A percentile compares a stretch with the other conserved stretches of the same genome.
Evolutionary conservation across 2,888 invertebrate genomes (phyloP).

Genomic region (Tethea ocularis): DNA sequence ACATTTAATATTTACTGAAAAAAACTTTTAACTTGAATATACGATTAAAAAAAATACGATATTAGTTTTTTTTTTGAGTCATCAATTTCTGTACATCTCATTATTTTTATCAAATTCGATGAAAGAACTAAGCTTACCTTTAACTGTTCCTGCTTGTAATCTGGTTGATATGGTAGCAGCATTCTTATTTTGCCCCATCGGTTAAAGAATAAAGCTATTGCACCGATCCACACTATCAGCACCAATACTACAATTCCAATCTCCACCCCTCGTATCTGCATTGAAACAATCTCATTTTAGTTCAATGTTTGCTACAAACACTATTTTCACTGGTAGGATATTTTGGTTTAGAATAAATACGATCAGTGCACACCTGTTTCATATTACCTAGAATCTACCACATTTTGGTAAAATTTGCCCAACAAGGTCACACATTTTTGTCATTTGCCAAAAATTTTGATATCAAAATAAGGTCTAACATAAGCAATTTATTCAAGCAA

Average conservation of each 20-base stretch:
- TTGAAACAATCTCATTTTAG: constrained; percentile 7
- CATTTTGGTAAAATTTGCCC: neutral
- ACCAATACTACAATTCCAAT: constrained; percentile 94
- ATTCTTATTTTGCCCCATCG: constrained; percentile 96
- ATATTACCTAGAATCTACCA: neutral
- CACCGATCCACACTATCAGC: constrained; percentile 93
- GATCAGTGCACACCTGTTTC: neutral
- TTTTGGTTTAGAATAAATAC: neutral
- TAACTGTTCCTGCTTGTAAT: constrained; percentile 94
- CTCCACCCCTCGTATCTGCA: constrained; percentile 94
- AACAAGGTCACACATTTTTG: too few species aligned
- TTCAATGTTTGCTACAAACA: constrained; percentile 7
- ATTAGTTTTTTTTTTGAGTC: too few species aligned
- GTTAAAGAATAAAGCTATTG: constrained; percentile 93
- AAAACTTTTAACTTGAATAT: too few species aligned
- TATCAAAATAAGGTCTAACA: too few species aligned
- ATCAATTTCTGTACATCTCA: too few species aligned
- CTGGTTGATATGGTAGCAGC: constrained; percentile 95
- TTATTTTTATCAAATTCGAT: too few species aligned
- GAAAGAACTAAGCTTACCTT: constrained; percentile 78
- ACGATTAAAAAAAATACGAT: too few species aligned
- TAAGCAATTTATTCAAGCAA: too few species aligned
- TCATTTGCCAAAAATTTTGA: too few species aligned
- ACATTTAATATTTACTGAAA: too few species aligned
- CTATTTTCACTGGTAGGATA: neutral